These are phyloP conservation scores for Formica selysi DNA, from an alignment of 1,140 invertebrate genomes.

Conservation along the genomic window DNA sequence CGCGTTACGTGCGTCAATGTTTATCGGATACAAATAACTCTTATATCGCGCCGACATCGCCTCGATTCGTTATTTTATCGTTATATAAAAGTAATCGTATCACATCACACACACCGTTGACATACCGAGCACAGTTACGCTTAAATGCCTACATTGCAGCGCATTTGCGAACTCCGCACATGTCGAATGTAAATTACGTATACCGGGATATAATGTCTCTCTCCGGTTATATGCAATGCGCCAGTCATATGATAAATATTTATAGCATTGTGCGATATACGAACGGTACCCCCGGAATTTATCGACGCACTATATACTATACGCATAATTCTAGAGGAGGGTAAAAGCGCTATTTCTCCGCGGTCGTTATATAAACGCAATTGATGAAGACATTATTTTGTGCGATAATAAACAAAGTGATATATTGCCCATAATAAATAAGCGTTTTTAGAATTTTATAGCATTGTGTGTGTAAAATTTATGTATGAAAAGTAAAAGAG, in stretches of 20 bases:
- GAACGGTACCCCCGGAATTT: constrained; percentile 42
- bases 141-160: neutral
- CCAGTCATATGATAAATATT: constrained; percentile 21
- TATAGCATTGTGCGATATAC: constrained; percentile 25
- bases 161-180: constrained; percentile 23
- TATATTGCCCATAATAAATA: neutral
- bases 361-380: neutral
- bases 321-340: constrained; percentile 29
- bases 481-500: neutral
- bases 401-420: neutral
- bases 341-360: constrained; percentile 43
- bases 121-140: neutral
- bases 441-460: neutral
- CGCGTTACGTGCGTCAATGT: constrained; percentile 31
- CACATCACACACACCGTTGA: neutral
- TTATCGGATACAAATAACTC: constrained; percentile 60
- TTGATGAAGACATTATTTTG: neutral
- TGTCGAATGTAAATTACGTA: constrained; percentile 27
- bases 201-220: neutral
- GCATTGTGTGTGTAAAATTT: neutral
- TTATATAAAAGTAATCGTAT: constrained; percentile 56
- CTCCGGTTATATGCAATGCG: neutral
- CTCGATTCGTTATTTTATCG: constrained; percentile 53
- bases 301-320: constrained; percentile 4
- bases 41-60: constrained; percentile 18